Evolutionary conservation across 2,888 invertebrate species (phyloP).

Genomic region (Limnephilus lunatus): DNA sequence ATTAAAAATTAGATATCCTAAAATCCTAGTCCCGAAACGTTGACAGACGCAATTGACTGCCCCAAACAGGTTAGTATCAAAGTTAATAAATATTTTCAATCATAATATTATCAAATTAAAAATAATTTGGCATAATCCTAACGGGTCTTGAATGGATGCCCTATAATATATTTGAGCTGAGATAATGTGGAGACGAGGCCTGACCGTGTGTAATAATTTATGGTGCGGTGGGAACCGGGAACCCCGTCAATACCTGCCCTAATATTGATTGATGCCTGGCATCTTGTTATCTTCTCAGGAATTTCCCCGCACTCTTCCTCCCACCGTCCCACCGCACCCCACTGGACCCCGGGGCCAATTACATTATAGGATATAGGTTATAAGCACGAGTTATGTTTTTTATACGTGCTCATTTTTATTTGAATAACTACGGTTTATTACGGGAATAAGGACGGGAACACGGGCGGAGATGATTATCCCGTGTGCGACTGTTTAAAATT

Average conservation of each 20-base stretch:
- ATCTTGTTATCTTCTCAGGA: constrained; percentile 50
- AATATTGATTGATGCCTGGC: constrained; percentile 56
- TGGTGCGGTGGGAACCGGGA: not conserved
- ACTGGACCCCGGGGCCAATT: constrained; percentile 21
- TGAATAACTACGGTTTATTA: constrained; percentile 55
- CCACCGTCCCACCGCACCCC: not conserved
- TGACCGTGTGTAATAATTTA: not conserved
- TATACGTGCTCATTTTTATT: constrained; percentile 56
- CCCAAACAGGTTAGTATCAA: not conserved
- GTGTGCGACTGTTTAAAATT: not conserved
- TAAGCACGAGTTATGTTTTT: constrained; percentile 53
- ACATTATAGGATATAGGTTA: constrained; percentile 53
- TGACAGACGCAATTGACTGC: not conserved
- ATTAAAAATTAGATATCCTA: too few relatives aligned
- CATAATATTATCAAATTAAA: not conserved
- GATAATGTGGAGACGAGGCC: not conserved
- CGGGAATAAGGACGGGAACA: not conserved
- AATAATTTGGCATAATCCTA: constrained; percentile 24
- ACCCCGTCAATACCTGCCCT: constrained; percentile 56
- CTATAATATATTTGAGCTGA: not conserved
- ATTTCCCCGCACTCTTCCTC: not conserved
- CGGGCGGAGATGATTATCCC: not conserved
- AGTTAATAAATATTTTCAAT: not conserved
- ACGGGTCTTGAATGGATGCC: not conserved
- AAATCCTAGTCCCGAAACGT: too few relatives aligned